Evolutionary conservation across 1,140 invertebrate genomes (phyloP).

Genomic region (Idris sp.): DNA sequence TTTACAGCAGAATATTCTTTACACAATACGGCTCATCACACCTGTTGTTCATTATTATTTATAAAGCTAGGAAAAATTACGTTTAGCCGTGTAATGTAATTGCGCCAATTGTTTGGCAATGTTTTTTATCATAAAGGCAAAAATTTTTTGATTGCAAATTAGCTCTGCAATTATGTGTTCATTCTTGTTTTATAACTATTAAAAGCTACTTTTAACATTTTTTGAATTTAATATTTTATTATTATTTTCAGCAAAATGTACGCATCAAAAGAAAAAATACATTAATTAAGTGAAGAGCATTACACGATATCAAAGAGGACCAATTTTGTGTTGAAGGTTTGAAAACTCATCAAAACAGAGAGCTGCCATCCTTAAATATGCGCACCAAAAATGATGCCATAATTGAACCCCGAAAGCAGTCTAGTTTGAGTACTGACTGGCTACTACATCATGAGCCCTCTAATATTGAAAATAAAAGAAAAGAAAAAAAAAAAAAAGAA

Average conservation of each 20-base stretch:
- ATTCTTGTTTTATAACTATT: too few species aligned
- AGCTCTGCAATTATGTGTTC: background rate
- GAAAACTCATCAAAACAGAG: slow-evolving; percentile 28
- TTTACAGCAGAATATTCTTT: too few species aligned
- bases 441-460: slow-evolving; percentile 39
- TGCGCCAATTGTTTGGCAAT: slow-evolving; percentile 12
- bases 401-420: slow-evolving; percentile 28
- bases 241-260: too few species aligned
- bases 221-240: too few species aligned
- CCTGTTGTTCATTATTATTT: slow-evolving; percentile 16
- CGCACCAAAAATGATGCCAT: slow-evolving; percentile 28
- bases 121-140: background rate
- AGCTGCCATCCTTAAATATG: slow-evolving; percentile 26
- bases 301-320: too few species aligned
- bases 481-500: too few species aligned
- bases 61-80: slow-evolving; percentile 1
- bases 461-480: slow-evolving; percentile 51
- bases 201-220: too few species aligned
- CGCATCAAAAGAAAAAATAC: too few species aligned
- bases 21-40: slow-evolving; percentile 14
- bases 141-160: background rate
- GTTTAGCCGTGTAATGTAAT: too few species aligned
- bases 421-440: slow-evolving; percentile 38
- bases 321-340: slow-evolving; percentile 12
- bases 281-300: too few species aligned